Evolutionary conservation across 1,140 invertebrate genomes (phyloP), one percentile per base, ranked within the genome.

Genomic region (Caerostris darwini): DNA sequence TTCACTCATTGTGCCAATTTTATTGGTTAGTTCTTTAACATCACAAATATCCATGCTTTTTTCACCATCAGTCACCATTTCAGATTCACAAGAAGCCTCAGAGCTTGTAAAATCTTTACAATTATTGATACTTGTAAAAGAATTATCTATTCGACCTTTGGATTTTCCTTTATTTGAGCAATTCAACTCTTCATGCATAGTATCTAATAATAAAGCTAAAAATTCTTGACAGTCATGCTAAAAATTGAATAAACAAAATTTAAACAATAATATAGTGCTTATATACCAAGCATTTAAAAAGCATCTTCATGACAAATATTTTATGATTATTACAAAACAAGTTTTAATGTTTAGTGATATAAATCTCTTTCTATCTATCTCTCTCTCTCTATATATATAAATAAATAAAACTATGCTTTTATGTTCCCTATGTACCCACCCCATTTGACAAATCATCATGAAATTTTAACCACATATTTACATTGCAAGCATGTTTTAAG

Each of bases 161-260:
- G 67, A 17, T 67, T 92, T 92, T 3, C 19, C 54, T 88, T 92
- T 95, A 53, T 96, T 96, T 64, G 96, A 96, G 94, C 95, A 95
- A 94, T 97, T 97, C 95, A 97, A 96, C 95, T 97, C 97, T 95
- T 97, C 97, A 95, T 97, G 97, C 12, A 98, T 96, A 14, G 97
- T 97, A 95, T 97, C 97, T 94, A 98, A 95, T 14, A 97, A 95
- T 10, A 97, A 96, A 7, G 97, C 97, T 57, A 98, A 96, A 96
- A 98, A 97, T 95, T 98, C 97, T 96, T 98, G 97, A 96, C 97
- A 97, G 95, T 98, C 97, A 95, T 98, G 97, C 97, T 97, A 95
- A 4, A 89, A 34, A 94, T 93, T 19, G 7, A 61, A 88, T 19
- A 88, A 6, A 85, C n/a, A 58, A 50, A 6, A 3, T 17, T 10